phyloP scores from a whole-genome alignment of 53 echinoderm and acorn worm species.

The Luidia sarsii region DNA sequence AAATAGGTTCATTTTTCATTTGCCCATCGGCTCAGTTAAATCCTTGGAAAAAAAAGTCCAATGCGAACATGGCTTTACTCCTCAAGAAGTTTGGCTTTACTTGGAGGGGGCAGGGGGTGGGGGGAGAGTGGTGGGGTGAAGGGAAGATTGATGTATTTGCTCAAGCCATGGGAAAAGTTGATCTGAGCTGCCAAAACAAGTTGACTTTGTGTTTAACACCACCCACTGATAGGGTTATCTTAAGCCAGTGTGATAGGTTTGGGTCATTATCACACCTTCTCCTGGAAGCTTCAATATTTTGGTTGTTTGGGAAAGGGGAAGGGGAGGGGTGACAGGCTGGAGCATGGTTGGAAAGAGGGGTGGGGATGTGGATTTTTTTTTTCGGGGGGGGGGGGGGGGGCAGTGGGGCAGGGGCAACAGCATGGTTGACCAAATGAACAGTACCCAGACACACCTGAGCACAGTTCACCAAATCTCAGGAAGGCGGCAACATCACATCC shows the following conservation, averaged over 20 bases:
- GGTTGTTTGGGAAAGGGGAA: neutral
- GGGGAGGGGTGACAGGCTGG: no score
- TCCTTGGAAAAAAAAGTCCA: no score
- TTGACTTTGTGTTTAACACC: slow-evolving; percentile 12
- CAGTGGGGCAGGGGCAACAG: neutral
- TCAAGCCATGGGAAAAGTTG: neutral
- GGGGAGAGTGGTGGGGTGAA: neutral
- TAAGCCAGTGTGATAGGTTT: slow-evolving; percentile 5
- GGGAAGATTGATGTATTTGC: neutral
- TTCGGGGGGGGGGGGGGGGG: slow-evolving; percentile 1
- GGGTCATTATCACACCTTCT: slow-evolving; percentile 30
- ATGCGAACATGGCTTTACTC: no score
- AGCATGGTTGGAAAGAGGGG: no score
- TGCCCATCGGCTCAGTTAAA: no score
- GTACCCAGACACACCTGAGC: no score
- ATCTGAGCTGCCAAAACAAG: slow-evolving; percentile 18
- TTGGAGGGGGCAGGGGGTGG: no score
- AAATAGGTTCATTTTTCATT: no score
- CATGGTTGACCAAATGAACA: no score
- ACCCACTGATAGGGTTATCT: neutral
- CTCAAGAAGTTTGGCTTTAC: no score
- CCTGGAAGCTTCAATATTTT: slow-evolving; percentile 6
- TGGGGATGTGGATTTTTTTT: neutral
- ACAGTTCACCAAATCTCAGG: no score
- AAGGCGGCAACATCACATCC: no score